Conservation (phyloP, 2,797 vertebrate genomes). For the Gymnothorax reevesii region DNA sequence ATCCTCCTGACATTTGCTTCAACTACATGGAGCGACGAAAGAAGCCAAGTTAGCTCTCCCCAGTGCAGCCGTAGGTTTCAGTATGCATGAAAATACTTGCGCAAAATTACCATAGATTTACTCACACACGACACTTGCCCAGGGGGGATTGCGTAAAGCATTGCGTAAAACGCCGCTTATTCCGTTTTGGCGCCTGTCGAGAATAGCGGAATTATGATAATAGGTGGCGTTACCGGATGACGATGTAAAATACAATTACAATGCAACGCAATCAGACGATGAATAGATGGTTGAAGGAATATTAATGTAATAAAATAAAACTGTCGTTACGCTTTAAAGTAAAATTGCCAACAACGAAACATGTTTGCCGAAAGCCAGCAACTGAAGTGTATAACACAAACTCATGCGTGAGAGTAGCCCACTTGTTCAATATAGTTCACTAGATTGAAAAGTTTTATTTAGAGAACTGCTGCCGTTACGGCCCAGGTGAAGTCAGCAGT, state of each 20-base stretch:
- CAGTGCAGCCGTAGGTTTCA: slow-evolving; percentile 16
- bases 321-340: background rate
- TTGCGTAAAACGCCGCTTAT: slow-evolving; percentile 24
- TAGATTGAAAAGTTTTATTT: background rate
- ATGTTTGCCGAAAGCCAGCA: background rate
- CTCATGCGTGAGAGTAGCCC: background rate
- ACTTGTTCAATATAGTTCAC: background rate
- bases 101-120: slow-evolving; percentile 10
- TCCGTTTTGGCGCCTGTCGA: slow-evolving; percentile 27
- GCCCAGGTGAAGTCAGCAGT: too few relatives aligned
- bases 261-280: background rate
- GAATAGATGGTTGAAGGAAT: background rate
- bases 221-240: background rate
- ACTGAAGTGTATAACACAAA: background rate
- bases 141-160: slow-evolving; percentile 29
- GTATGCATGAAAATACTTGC: slow-evolving; percentile 31
- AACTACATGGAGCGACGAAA: slow-evolving; percentile 31
- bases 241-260: background rate
- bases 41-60: slow-evolving; percentile 18
- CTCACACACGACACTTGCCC: slow-evolving; percentile 5
- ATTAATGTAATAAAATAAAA: background rate
- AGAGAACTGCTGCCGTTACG: background rate
- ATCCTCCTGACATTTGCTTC: slow-evolving; percentile 38
- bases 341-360: background rate
- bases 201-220: slow-evolving; percentile 26